A percentile compares a stretch with the other conserved stretches of the same genome.
Conservation (phyloP, 2,797 vertebrate species). For the Micromesistius poutassou region DNA sequence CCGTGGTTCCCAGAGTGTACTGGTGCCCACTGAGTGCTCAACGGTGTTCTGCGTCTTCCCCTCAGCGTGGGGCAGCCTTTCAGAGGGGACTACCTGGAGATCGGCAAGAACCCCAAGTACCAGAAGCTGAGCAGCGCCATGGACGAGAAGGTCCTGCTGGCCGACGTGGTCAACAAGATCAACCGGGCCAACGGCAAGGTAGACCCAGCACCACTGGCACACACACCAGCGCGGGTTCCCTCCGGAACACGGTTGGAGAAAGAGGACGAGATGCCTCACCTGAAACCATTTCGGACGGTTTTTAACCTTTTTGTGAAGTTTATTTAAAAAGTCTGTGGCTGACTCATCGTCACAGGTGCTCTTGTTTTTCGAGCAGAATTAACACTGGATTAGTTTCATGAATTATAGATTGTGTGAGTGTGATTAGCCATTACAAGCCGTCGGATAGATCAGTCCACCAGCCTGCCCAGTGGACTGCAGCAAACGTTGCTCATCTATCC, state of each 20-base stretch:
- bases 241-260: too few relatives aligned
- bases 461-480: too few relatives aligned
- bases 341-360: not conserved
- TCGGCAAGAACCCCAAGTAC: conserved; percentile 94
- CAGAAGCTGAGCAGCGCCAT: conserved; percentile 88
- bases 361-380: not conserved
- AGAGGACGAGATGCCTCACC: too few relatives aligned
- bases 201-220: conserved; percentile 22
- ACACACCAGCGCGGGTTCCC: not conserved
- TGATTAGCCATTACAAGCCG: too few relatives aligned
- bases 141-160: conserved; percentile 94
- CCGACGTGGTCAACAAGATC: conserved; percentile 95
- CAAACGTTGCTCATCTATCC: too few relatives aligned
- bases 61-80: conserved; percentile 90
- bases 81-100: conserved; percentile 96
- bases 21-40: not conserved
- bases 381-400: not conserved
- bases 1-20: not conserved
- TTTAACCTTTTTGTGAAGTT: not conserved
- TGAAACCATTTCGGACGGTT: not conserved
- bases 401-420: too few relatives aligned
- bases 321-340: not conserved
- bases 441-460: too few relatives aligned
- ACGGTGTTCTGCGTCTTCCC: conserved; percentile 4
- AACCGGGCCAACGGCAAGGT: conserved; percentile 98